These are phyloP conservation scores for Cotesia congregata DNA, from an alignment of 2,888 invertebrate genomes.

Conservation along the genomic window DNA sequence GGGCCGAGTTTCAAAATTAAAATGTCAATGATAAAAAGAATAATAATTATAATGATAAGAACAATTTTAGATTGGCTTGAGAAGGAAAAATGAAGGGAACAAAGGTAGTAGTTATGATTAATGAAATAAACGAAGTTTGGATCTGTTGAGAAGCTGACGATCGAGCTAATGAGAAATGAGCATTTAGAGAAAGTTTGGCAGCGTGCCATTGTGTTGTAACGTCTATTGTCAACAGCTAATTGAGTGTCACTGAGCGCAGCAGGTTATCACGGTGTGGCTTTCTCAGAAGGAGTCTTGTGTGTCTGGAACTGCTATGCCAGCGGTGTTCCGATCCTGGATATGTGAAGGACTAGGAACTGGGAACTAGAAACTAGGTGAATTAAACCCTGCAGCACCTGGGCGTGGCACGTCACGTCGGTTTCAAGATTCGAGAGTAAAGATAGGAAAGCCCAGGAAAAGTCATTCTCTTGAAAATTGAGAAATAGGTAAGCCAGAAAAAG, in stretches of 20 bases:
- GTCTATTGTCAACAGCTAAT: conserved; percentile 29
- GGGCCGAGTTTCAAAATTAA: too few species aligned
- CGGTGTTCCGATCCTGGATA: not conserved
- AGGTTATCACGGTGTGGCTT: conserved; percentile 29
- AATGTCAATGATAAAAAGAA: too few species aligned
- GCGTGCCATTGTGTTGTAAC: conserved; percentile 13
- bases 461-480: conserved; percentile 12
- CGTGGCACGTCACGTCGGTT: conserved; percentile 34
- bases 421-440: not conserved
- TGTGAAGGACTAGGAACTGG: not conserved
- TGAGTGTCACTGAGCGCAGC: conserved; percentile 35
- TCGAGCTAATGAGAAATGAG: not conserved
- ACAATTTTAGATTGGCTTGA: too few species aligned
- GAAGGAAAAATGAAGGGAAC: too few species aligned
- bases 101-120: too few species aligned
- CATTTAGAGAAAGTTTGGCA: not conserved
- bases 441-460: conserved; percentile 8
- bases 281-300: conserved; percentile 29
- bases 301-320: conserved; percentile 26
- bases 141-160: not conserved
- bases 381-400: conserved; percentile 28
- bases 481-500: not conserved
- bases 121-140: too few species aligned
- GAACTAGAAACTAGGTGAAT: conserved; percentile 6
- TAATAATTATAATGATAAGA: too few species aligned